phyloP scores from a whole-genome alignment of 2,113 vertebrate species.

The Leptobrachium ailaonicum region DNA sequence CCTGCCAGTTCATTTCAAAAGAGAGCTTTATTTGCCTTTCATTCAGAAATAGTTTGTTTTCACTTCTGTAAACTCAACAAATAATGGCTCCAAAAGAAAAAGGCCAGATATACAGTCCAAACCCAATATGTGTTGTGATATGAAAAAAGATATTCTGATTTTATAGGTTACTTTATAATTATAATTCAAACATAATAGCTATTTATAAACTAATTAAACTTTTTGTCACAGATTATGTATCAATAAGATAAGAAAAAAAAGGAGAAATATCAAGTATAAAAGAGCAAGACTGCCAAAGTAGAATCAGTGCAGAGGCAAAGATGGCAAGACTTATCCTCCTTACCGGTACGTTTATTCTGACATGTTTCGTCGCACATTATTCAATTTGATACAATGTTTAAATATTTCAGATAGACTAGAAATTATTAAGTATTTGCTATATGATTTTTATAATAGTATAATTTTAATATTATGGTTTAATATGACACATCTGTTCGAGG shows the following conservation, averaged over 20 bases:
- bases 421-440: no score
- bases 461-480: no score
- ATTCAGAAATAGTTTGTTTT: not conserved
- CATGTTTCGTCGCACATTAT: conserved; percentile 34
- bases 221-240: not conserved
- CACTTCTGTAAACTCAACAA: not conserved
- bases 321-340: conserved; percentile 38
- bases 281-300: not conserved
- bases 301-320: not conserved
- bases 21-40: not conserved
- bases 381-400: not conserved
- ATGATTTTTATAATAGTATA: no score
- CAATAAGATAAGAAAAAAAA: not conserved
- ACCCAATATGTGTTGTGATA: not conserved
- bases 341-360: conserved; percentile 15
- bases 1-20: not conserved
- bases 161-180: conserved; percentile 7
- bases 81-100: not conserved
- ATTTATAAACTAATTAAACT: conserved; percentile 18
- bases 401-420: no score
- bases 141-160: conserved; percentile 9
- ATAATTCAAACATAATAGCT: not conserved
- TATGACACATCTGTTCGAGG: no score
- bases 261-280: conserved; percentile 17
- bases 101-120: not conserved